Conservation (phyloP, 2,797 vertebrate genomes). For the Ceyx erithaca region DNA sequence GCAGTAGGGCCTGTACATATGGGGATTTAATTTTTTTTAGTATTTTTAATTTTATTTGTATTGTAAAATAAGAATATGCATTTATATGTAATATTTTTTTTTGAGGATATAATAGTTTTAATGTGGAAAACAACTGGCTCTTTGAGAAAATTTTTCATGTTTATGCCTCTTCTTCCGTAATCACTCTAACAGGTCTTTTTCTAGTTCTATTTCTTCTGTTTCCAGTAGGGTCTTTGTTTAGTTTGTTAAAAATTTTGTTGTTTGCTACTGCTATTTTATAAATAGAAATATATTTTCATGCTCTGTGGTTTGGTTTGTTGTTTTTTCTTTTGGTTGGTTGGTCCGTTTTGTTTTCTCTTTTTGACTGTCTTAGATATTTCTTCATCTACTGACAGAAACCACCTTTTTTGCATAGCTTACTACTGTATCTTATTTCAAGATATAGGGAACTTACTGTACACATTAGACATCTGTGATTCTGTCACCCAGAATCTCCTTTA, state of each 20-base stretch:
- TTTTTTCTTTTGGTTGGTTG: not conserved
- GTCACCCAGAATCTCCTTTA: constrained; percentile 3
- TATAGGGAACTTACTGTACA: not conserved
- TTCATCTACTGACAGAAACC: not conserved
- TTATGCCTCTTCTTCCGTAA: not conserved
- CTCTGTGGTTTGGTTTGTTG: not conserved
- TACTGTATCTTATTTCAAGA: not conserved
- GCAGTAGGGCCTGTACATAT: not conserved
- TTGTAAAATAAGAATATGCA: not conserved
- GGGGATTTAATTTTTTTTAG: not conserved
- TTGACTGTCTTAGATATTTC: not conserved
- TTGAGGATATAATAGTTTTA: not conserved
- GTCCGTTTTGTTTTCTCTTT: not conserved
- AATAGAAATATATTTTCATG: not conserved
- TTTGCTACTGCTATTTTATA: not conserved
- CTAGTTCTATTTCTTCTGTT: not conserved
- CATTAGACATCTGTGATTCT: not conserved
- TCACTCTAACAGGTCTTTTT: not conserved
- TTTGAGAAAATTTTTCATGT: not conserved
- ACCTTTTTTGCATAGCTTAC: not conserved
- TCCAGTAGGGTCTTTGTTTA: not conserved
- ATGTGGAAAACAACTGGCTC: not conserved
- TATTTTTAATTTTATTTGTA: not conserved
- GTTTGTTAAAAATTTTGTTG: not conserved
- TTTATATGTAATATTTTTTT: not conserved